A percentile compares a stretch with the other conserved stretches of the same genome.
Evolutionary conservation across 2,113 vertebrate species (phyloP).

Genomic region (Oncorhynchus kisutch): DNA sequence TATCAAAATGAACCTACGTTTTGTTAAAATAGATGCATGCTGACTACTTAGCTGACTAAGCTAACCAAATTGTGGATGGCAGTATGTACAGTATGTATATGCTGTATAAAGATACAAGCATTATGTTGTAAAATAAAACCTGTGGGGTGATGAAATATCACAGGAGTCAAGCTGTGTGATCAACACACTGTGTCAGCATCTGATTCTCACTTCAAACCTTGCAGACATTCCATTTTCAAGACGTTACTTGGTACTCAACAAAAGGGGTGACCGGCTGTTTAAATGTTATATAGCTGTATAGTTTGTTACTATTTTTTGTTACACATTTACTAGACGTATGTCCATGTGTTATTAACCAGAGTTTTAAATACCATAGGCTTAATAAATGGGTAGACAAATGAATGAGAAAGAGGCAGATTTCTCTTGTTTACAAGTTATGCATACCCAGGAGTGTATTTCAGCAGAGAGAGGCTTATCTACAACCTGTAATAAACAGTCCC

Average conservation of each 20-base stretch:
- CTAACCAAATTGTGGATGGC: conserved; percentile 45
- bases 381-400: conserved; percentile 39
- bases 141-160: conserved; percentile 59
- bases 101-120: too few species aligned
- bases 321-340: conserved; percentile 67
- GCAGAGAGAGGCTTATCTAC: conserved; percentile 21
- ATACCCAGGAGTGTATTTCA: conserved; percentile 22
- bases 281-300: conserved; percentile 72
- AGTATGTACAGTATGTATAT: too few species aligned
- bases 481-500: conserved; percentile 14
- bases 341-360: conserved; percentile 66
- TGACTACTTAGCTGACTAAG: conserved; percentile 37
- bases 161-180: conserved; percentile 35
- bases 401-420: conserved; percentile 43
- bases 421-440: conserved; percentile 44
- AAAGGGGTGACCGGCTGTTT: conserved; percentile 46
- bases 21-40: conserved; percentile 49
- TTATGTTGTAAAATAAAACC: conserved; percentile 43
- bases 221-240: conserved; percentile 39
- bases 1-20: conserved; percentile 22
- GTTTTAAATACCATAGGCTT: conserved; percentile 62
- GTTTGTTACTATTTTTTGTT: conserved; percentile 60
- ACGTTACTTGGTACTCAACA: conserved; percentile 60
- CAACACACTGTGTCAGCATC: conserved; percentile 34
- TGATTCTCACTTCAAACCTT: conserved; percentile 35